Evolutionary conservation across 2,888 invertebrate species (phyloP).

Genomic region (Apodemia duryi): DNA sequence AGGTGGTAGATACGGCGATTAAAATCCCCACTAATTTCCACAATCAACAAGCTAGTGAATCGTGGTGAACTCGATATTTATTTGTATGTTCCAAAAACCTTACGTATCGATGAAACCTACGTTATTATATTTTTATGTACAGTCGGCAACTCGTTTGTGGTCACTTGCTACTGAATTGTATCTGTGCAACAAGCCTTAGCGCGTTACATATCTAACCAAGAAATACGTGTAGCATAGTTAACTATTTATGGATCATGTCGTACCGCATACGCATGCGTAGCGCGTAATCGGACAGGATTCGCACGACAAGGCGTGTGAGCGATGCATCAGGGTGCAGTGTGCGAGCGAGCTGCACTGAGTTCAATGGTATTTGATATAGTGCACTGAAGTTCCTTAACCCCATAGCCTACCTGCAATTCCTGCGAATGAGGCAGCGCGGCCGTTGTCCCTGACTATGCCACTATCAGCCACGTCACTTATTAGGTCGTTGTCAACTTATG

Average conservation of each 20-base stretch:
- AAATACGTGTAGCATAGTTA: conserved; percentile 14
- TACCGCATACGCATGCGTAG: conserved; percentile 61
- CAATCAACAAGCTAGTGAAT: too few species aligned
- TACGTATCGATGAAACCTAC: not conserved
- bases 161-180: not conserved
- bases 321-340: conserved; percentile 62
- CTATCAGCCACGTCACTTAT: conserved; percentile 72
- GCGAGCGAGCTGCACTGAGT: conserved; percentile 64
- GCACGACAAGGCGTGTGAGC: conserved; percentile 64
- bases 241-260: conserved; percentile 59
- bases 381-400: conserved; percentile 78
- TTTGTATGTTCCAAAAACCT: not conserved
- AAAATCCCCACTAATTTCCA: too few species aligned
- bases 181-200: not conserved
- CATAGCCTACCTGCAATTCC: conserved; percentile 79
- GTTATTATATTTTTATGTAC: not conserved
- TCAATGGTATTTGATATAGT: conserved; percentile 80
- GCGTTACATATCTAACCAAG: not conserved
- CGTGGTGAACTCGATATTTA: too few species aligned
- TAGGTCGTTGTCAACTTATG: conserved; percentile 52
- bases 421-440: conserved; percentile 76
- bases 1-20: too few species aligned
- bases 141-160: not conserved
- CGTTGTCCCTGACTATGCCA: conserved; percentile 75
- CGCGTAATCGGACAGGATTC: conserved; percentile 76